Percentiles rank a stretch among this genome's conserved stretches.
phyloP scores from a whole-genome alignment of 2,888 invertebrate genomes.

The Lissocephala sabroskyi region DNA sequence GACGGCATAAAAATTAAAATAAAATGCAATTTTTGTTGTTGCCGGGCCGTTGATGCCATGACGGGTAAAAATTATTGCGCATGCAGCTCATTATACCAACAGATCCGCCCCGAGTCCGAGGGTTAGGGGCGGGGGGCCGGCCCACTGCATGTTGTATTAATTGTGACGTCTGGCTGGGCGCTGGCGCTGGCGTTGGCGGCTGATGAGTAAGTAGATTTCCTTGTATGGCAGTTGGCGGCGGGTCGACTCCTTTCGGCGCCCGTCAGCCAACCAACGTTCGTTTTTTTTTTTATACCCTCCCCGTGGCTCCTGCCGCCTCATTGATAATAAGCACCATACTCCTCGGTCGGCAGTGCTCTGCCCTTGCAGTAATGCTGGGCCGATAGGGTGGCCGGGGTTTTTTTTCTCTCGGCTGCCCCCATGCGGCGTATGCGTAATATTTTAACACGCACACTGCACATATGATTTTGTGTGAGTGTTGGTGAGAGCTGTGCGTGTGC shows the following conservation, averaged over 20 bases:
- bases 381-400: background rate
- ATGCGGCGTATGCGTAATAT: conserved; percentile 54
- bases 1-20: conserved; percentile 43
- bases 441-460: conserved; percentile 38
- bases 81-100: conserved; percentile 24
- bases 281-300: conserved; percentile 16
- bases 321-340: conserved; percentile 58
- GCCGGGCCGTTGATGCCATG: conserved; percentile 18
- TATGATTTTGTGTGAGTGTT: background rate
- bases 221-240: conserved; percentile 40
- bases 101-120: background rate
- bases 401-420: conserved; percentile 15
- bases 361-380: background rate
- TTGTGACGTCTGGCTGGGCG: conserved; percentile 57
- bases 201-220: conserved; percentile 64
- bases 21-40: conserved; percentile 61
- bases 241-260: background rate
- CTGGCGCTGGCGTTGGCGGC: conserved; percentile 12
- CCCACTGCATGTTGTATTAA: conserved; percentile 41
- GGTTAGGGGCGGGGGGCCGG: background rate
- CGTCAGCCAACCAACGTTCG: conserved; percentile 3
- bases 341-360: conserved; percentile 12
- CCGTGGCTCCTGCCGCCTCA: conserved; percentile 37
- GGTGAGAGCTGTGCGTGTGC: background rate
- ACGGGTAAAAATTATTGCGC: conserved; percentile 52